Base-by-base conservation (phyloP, 2,888 invertebrate genomes). In the Cyclophora albipunctata region DNA sequence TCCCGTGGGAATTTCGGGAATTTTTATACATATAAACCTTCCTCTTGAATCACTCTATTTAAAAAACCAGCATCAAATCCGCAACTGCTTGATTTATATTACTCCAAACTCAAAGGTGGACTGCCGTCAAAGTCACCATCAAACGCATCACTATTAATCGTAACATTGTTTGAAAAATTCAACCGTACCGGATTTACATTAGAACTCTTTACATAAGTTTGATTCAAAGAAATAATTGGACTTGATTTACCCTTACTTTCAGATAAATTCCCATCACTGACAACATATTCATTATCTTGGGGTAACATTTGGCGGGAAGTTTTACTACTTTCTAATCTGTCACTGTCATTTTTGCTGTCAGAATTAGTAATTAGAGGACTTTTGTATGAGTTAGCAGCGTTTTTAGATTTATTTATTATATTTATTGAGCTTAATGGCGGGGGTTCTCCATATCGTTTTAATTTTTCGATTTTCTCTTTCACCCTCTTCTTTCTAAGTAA, bases 381-480 rank as follows among this genome's bases (percentile, higher is more conserved):
- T 66, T 82, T 88, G 51, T 78, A 90, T 1, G 81, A 76, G 43
- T 67, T 81, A 1, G 78, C 62, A 0, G 84, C 77, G 42, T 74
- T 71, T 66, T 68, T 77, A 0, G 81, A 78, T 55, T 67, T 77
- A 50, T 87, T 83, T 51, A 79, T 70, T 3, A 88, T 78, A 54
- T 78, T 72, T 33, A 91, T 77, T 0, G 88, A 81, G n/a, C 86
- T 84, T n/a, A 91, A 64, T 1, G 89, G 82, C 0, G 91, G 90
- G 0, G 91, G 89, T 64, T 90, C 87, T 0, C 90, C 91, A 45
- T 91, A 91, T 64, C 76, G 78, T 71, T 82, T 82, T 48, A 92
- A 67, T 67, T 75, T 90, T 2, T 88, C 84, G 4, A 91, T 81
- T 61, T 84, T 89, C 50, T 82, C 81, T 6, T 77, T 72, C 0